Base-by-base conservation (phyloP, 2,113 vertebrate genomes). In the Nannobrachium achirus region DNA sequence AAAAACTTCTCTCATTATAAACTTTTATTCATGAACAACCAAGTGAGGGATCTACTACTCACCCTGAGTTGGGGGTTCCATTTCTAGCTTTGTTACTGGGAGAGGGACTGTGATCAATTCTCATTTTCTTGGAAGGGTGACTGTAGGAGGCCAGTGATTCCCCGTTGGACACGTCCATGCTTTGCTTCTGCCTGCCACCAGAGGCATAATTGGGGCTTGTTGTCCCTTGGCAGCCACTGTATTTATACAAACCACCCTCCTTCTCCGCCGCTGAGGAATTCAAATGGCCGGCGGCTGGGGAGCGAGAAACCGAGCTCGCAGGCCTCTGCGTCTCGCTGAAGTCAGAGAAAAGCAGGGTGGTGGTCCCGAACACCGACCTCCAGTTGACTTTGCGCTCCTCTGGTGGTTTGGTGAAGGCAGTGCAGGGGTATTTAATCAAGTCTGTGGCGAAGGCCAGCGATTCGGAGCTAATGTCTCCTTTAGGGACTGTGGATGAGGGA, bases 311-410 rank as follows among this genome's bases (percentile, higher is more conserved):
- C 13, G 80, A 75, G 72, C 75, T 80, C 70, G 73, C 71, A 16
- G 73, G 69, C 67, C 83, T 73, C 55, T 84, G 78, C 78, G 88
- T 88, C 76, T 79, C 75, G 81, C 90, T 92, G 69, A 95, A 85
- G 89, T 96, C 94, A 2, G 91, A 94, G 84, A 97, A 84, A 70
- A 98, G 86, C 50, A 98, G 91, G 18, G 96, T 98, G 68, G 95
- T 85, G 50, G 86, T 94, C 75, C 96, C 96, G 77, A 98, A 96
- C 0, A 80, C 93, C n/a, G 95, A 88, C 80, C 86, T 94, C 83
- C 95, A 92, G 83, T 97, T 97, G 76, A 99, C 89, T 92, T 95
- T 98, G 72, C 94, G 81, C 88, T 96, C 93, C 71, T 88, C 83
- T 45, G 64, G 87, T 10, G 92, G 89, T 77, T 96, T 97, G 78